phyloP scores from a whole-genome alignment of 1,140 invertebrate genomes.

The Phymorhynchus buccinoides region DNA sequence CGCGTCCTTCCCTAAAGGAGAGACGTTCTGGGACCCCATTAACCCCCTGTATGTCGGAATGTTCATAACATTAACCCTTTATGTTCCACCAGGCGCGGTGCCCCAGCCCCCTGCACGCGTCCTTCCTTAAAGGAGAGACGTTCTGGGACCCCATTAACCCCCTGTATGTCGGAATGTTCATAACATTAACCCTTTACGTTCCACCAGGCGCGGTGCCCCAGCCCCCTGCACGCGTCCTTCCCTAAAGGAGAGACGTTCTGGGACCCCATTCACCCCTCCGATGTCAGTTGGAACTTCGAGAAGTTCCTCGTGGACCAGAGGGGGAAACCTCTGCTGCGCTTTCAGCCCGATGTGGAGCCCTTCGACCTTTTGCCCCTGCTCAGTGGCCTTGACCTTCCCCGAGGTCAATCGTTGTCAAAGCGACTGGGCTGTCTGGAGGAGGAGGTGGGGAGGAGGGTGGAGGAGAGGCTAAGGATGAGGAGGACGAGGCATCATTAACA shows the following conservation, averaged over 20 bases:
- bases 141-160: slow-evolving; percentile 68
- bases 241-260: slow-evolving; percentile 59
- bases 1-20: no score
- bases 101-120: slow-evolving; percentile 46
- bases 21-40: no score
- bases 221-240: slow-evolving; percentile 50
- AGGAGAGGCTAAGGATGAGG: neutral
- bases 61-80: no score
- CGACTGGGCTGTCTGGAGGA: slow-evolving; percentile 3
- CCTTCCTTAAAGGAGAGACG: slow-evolving; percentile 53
- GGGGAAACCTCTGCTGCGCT: slow-evolving; percentile 65
- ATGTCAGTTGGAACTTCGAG: slow-evolving; percentile 79
- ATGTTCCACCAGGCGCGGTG: slow-evolving; percentile 58
- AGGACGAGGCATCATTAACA: slow-evolving; percentile 1
- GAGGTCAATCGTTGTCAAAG: neutral
- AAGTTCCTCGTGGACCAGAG: slow-evolving; percentile 76
- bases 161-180: slow-evolving; percentile 76
- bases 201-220: slow-evolving; percentile 55
- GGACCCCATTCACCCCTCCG: slow-evolving; percentile 68
- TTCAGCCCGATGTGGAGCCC: slow-evolving; percentile 52
- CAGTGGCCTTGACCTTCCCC: neutral
- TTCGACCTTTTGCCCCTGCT: slow-evolving; percentile 40
- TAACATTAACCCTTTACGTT: no score
- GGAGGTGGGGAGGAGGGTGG: neutral
- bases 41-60: no score